Evolutionary conservation across 1,140 invertebrate species (phyloP).

Genomic region (Plutomurus gul): DNA sequence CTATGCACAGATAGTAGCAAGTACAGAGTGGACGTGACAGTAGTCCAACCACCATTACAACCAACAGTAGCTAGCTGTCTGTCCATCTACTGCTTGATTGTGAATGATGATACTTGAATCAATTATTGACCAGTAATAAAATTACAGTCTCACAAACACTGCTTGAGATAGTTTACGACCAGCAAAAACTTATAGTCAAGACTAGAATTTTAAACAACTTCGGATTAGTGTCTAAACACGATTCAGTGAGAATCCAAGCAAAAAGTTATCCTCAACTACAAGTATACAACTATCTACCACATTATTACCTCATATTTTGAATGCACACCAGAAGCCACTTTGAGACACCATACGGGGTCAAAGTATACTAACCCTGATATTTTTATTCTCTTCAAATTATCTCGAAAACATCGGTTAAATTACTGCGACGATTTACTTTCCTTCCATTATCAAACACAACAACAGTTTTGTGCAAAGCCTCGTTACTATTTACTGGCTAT

Average conservation of each 20-base stretch:
- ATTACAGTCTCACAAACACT: neutral
- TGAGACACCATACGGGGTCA: neutral
- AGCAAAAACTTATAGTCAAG: neutral
- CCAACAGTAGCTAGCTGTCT: constrained; percentile 28
- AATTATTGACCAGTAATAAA: constrained; percentile 15
- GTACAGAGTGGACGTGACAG: too few species aligned
- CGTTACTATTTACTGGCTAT: neutral
- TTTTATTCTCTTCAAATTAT: neutral
- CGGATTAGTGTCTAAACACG: too few species aligned
- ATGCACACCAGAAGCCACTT: neutral
- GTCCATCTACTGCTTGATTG: constrained; percentile 2
- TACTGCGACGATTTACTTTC: neutral
- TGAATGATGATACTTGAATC: constrained; percentile 27
- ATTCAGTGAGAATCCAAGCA: too few species aligned
- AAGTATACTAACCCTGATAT: constrained; percentile 5
- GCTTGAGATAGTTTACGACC: constrained; percentile 19
- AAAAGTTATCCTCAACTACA: too few species aligned
- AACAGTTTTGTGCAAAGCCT: too few species aligned
- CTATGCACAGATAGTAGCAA: too few species aligned
- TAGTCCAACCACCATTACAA: too few species aligned
- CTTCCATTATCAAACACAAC: too few species aligned
- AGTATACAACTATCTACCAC: too few species aligned
- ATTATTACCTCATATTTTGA: neutral
- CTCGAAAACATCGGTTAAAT: neutral
- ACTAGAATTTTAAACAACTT: constrained; percentile 17